Evolutionary conservation across 2,113 vertebrate genomes (phyloP), one percentile per base, ranked within the genome.

Genomic region (Marmota flaviventris): DNA sequence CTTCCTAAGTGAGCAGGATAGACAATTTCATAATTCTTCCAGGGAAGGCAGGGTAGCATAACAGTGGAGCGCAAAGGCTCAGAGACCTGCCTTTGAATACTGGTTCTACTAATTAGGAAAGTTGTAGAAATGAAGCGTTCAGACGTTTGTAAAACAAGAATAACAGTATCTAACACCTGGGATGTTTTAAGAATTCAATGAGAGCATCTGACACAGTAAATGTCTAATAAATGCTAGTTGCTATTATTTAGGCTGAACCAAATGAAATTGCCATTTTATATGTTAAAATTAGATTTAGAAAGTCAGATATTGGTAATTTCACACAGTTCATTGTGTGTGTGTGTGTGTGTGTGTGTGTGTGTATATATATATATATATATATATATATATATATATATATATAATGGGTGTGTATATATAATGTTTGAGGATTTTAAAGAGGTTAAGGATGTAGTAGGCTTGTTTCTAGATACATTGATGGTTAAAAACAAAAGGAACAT

Each of bases 401-500:
- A 53, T 53, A 53, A 45, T 45, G 45, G 8, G 45, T 45, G 45
- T 53, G 51, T 16, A 39, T 79, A 63, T 56, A 79, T 63, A 93
- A n/a, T 65, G 85, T 63, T 32, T 88, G 72, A 91, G 78, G 24
- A 93, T 3, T 24, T 9, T 37, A 18, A 96, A 65, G 70, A 14
- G 25, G 51, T 24, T 84, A 69, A 81, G 45, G 4, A 48, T 48
- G 18, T 78, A 48, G n/a, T 72, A 72, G 42, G 45, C 16, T 45
- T 42, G 24, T 89, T 83, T 84, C 32, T 78, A 89, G 78, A 53
- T 42, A 69, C 7, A 73, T n/a, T 61, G 20, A 56, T 58, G 8
- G 67, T 73, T 78, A 87, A 85, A 85, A 95, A 75, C 16, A n/a
- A 84, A 63, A 95, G 67, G 39, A 93, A 79, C 27, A 16, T 65